Evolutionary conservation across 2,888 invertebrate species (phyloP).

Genomic region (Calameuta filiformis): DNA sequence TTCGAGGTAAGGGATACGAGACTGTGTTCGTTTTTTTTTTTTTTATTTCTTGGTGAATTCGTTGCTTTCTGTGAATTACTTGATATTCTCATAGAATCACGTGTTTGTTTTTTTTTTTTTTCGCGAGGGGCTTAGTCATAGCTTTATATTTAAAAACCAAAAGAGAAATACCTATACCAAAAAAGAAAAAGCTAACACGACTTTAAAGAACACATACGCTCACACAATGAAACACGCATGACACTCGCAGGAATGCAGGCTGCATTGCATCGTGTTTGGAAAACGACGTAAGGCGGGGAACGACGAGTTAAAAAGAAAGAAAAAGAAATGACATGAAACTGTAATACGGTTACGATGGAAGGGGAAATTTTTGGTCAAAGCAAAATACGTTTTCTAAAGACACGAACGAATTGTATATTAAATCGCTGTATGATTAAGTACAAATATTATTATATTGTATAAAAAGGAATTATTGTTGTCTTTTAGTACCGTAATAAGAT

Average conservation of each 20-base stretch:
- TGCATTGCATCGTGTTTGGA: neutral
- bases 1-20: neutral
- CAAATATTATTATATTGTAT: conserved; percentile 50
- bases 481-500: conserved; percentile 34
- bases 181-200: conserved; percentile 11
- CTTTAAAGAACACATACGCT: neutral
- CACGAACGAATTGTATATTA: conserved; percentile 35
- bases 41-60: too few relatives aligned
- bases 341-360: neutral
- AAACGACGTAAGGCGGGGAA: neutral
- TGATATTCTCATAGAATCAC: too few relatives aligned
- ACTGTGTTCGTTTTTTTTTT: neutral
- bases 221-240: neutral
- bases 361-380: neutral
- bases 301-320: neutral
- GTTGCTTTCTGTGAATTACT: too few relatives aligned
- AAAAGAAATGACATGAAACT: neutral
- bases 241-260: neutral
- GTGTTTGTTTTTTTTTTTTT: neutral
- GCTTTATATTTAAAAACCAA: conserved; percentile 49
- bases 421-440: conserved; percentile 56
- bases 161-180: conserved; percentile 44
- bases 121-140: conserved; percentile 41
- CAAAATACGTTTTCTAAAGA: neutral
- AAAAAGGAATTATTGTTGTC: conserved; percentile 46